Percentiles rank a stretch among this genome's conserved stretches.
These are phyloP conservation scores for Calliphora vomitoria DNA, from an alignment of 2,888 invertebrate genomes.

Conservation along the genomic window DNA sequence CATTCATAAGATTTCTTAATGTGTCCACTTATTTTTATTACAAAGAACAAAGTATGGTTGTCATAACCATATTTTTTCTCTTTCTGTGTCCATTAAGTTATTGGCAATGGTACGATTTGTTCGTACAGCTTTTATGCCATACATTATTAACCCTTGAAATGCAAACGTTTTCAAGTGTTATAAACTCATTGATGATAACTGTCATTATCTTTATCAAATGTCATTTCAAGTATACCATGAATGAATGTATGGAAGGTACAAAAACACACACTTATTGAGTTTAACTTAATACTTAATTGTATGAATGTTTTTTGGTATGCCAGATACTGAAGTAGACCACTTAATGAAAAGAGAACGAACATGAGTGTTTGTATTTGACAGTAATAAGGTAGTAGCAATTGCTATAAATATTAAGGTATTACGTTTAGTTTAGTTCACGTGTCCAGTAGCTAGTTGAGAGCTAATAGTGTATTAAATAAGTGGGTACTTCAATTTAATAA, in stretches of 20 bases:
- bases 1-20: no score
- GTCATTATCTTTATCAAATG: slow-evolving; percentile 49
- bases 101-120: not conserved
- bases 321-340: not conserved
- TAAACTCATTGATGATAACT: slow-evolving; percentile 44
- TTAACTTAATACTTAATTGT: not conserved
- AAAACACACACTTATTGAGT: not conserved
- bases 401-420: not conserved
- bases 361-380: slow-evolving; percentile 2
- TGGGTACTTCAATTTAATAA: no score
- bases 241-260: not conserved
- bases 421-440: no score
- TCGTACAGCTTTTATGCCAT: not conserved
- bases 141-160: slow-evolving; percentile 55
- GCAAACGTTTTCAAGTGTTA: slow-evolving; percentile 23
- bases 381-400: not conserved
- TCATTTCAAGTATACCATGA: not conserved
- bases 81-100: no score
- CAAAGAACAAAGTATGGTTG: no score
- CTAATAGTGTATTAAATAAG: no score
- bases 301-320: slow-evolving; percentile 4
- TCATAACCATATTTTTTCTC: no score
- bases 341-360: not conserved
- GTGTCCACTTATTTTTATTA: no score
- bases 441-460: no score